Evolutionary conservation across 2,113 vertebrate genomes (phyloP).

Genomic region (Chloebia gouldiae): DNA sequence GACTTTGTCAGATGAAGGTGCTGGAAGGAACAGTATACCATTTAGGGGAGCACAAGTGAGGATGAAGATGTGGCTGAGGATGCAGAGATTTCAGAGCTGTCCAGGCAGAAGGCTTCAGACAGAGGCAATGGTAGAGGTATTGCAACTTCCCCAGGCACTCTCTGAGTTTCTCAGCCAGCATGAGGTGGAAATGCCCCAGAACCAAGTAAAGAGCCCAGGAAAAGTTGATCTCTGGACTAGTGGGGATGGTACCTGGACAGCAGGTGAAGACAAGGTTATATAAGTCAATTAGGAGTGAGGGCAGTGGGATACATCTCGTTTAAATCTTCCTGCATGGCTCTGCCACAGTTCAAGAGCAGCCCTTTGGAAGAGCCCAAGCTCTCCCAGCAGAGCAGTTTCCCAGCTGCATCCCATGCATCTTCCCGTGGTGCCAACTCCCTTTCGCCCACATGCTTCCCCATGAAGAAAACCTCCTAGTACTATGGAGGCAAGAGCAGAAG

Average conservation of each 20-base stretch:
- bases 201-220: not conserved
- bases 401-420: not conserved
- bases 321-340: not conserved
- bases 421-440: not conserved
- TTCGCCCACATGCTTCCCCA: not conserved
- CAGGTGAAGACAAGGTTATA: not conserved
- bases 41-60: not conserved
- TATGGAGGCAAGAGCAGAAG: not conserved
- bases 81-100: not conserved
- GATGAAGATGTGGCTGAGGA: not conserved
- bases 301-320: not conserved
- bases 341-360: not conserved
- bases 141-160: not conserved
- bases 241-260: not conserved
- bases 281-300: not conserved
- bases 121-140: not conserved
- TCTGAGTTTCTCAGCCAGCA: not conserved
- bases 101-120: not conserved
- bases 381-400: not conserved
- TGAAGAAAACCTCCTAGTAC: not conserved
- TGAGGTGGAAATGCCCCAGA: not conserved
- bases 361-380: not conserved
- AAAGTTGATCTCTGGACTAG: not conserved
- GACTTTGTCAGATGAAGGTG: not conserved
- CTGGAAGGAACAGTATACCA: not conserved